Conservation (phyloP, 2,888 invertebrate genomes). For the Octonoba sinensis region DNA sequence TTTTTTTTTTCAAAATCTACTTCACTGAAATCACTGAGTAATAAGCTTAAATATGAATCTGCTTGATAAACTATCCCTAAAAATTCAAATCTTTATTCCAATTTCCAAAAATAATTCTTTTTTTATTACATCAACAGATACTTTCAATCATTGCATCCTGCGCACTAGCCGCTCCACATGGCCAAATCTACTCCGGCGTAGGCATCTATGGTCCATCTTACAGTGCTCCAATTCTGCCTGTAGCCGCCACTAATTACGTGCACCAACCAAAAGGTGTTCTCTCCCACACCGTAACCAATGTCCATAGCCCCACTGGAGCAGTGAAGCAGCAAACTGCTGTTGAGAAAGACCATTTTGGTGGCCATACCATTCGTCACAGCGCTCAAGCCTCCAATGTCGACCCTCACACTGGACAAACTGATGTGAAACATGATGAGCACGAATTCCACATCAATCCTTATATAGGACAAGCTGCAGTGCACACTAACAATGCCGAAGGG, state of each 20-base stretch:
- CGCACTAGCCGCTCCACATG: conserved; percentile 32
- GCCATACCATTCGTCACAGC: conserved; percentile 55
- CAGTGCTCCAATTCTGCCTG: conserved; percentile 37
- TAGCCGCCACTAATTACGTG: not conserved
- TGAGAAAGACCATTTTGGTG: conserved; percentile 53
- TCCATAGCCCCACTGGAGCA: conserved; percentile 34
- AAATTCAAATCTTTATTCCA: too few species aligned
- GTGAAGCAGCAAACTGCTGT: conserved; percentile 58
- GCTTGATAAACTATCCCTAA: too few species aligned
- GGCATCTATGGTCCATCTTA: conserved; percentile 60
- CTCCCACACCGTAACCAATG: conserved; percentile 58
- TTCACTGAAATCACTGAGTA: too few species aligned
- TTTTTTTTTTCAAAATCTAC: too few species aligned
- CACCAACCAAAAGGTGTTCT: conserved; percentile 36
- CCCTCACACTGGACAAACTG: conserved; percentile 59
- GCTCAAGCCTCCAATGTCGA: conserved; percentile 58
- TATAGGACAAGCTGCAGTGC: conserved; percentile 60
- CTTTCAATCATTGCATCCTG: conserved; percentile 30
- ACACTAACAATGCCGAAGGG: conserved; percentile 60
- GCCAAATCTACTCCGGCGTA: conserved; percentile 50
- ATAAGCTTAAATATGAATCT: too few species aligned
- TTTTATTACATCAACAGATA: conserved; percentile 17
- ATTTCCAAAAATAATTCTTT: not conserved
- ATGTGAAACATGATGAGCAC: conserved; percentile 52
- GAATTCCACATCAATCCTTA: conserved; percentile 65